Evolutionary conservation across 2,797 vertebrate genomes (phyloP).

Genomic region (Sebastes alutus): DNA sequence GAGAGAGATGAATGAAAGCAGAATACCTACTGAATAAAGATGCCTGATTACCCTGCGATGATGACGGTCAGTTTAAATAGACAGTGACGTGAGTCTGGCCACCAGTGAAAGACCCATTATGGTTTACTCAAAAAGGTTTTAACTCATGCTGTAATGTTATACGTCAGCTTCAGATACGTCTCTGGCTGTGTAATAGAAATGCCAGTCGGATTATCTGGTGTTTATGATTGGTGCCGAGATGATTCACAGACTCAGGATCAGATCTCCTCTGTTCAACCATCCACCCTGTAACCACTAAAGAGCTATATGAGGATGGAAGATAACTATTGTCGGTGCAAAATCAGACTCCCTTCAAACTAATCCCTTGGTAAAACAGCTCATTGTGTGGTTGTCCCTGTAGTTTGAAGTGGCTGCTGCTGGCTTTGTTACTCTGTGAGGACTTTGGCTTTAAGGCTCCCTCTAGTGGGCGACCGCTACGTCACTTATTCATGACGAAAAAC

Average conservation of each 20-base stretch:
- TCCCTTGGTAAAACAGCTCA: not conserved
- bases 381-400: slow-evolving; percentile 4
- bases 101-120: slow-evolving; percentile 31
- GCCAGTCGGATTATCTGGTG: slow-evolving; percentile 23
- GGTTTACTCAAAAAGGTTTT: slow-evolving; percentile 12
- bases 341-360: slow-evolving; percentile 3
- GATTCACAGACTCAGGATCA: slow-evolving; percentile 26
- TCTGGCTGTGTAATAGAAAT: slow-evolving; percentile 9
- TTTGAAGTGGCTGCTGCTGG: not conserved
- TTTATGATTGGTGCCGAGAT: slow-evolving; percentile 36
- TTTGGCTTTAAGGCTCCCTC: slow-evolving; percentile 56
- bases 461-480: slow-evolving; percentile 41
- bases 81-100: slow-evolving; percentile 41
- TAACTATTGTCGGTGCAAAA: not conserved
- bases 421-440: not conserved
- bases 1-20: slow-evolving; percentile 1
- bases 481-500: not conserved
- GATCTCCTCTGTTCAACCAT: slow-evolving; percentile 2
- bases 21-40: slow-evolving; percentile 13
- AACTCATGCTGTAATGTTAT: slow-evolving; percentile 12
- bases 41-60: slow-evolving; percentile 40
- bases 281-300: not conserved
- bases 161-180: slow-evolving; percentile 25
- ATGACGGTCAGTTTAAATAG: slow-evolving; percentile 55
- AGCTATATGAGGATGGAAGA: slow-evolving; percentile 1